Evolutionary conservation across 2,113 vertebrate genomes (phyloP).

Genomic region (Corythoichthys haematopterus): DNA sequence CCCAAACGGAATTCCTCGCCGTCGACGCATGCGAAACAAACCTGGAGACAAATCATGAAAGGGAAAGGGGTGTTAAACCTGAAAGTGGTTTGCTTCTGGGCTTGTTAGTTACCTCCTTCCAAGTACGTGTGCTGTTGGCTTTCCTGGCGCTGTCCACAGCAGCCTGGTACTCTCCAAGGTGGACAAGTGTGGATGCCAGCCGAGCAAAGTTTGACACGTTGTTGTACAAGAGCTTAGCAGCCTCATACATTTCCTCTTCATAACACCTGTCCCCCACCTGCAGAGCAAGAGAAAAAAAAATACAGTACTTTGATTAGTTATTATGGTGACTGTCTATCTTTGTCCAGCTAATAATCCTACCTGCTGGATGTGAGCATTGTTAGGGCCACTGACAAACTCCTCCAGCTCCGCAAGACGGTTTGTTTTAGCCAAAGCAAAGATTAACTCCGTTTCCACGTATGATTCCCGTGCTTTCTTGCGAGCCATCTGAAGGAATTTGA

Average conservation of each 20-base stretch:
- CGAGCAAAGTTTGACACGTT: slow-evolving; percentile 87
- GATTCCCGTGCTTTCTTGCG: slow-evolving; percentile 84
- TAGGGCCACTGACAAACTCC: slow-evolving; percentile 86
- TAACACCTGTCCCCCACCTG: slow-evolving; percentile 91
- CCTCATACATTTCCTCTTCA: slow-evolving; percentile 84
- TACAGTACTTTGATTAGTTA: not conserved
- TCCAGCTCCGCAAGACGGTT: slow-evolving; percentile 85
- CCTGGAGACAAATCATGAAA: slow-evolving; percentile 59
- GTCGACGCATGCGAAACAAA: slow-evolving; percentile 89
- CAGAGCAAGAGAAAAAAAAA: not conserved
- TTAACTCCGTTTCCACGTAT: slow-evolving; percentile 87
- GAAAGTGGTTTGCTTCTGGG: not conserved
- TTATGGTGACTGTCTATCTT: not conserved
- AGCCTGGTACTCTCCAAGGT: slow-evolving; percentile 85
- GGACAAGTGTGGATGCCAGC: slow-evolving; percentile 84
- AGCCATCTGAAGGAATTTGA: slow-evolving; percentile 93
- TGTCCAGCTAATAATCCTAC: slow-evolving; percentile 54
- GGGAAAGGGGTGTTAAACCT: not conserved
- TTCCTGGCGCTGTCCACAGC: slow-evolving; percentile 88
- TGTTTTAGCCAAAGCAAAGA: slow-evolving; percentile 91
- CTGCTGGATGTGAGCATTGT: slow-evolving; percentile 91
- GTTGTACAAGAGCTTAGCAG: slow-evolving; percentile 84
- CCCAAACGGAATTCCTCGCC: slow-evolving; percentile 84
- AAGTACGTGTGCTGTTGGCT: slow-evolving; percentile 86
- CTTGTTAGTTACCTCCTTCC: slow-evolving; percentile 81